Percentiles rank a stretch among this genome's conserved stretches.
phyloP scores from a whole-genome alignment of 2,888 invertebrate species.

The Ochropleura leucogaster region DNA sequence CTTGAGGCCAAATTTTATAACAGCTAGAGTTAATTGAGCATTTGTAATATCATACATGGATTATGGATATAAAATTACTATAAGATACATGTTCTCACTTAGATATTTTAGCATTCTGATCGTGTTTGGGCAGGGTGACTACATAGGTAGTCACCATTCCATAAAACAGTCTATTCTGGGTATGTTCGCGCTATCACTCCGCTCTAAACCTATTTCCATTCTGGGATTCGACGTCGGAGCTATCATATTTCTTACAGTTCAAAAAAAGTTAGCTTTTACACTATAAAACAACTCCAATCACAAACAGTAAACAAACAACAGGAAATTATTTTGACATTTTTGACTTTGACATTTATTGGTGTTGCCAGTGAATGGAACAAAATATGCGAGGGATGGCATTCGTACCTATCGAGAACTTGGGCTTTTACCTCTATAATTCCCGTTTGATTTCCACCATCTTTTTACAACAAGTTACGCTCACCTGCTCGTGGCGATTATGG shows the following conservation, averaged over 20 bases:
- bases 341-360: background rate
- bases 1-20: background rate
- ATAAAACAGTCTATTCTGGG: slow-evolving; percentile 8
- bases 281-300: background rate
- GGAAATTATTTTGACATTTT: background rate
- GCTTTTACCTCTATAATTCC: too few species aligned
- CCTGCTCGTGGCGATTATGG: too few species aligned
- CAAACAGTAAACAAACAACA: background rate
- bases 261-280: background rate
- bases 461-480: too few species aligned
- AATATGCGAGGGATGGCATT: too few species aligned
- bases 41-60: background rate
- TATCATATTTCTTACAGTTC: background rate
- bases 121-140: background rate
- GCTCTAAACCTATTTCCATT: slow-evolving; percentile 14
- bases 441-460: too few species aligned
- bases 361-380: background rate
- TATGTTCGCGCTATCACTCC: slow-evolving; percentile 5
- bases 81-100: background rate
- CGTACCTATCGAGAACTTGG: too few species aligned
- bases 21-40: background rate
- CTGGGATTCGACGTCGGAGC: background rate
- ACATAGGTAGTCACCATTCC: background rate
- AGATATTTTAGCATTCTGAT: background rate
- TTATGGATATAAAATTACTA: background rate